Evolutionary conservation across 1,140 invertebrate genomes (phyloP), one percentile per base, ranked within the genome.

Genomic region (Drosophila ercepeae): DNA sequence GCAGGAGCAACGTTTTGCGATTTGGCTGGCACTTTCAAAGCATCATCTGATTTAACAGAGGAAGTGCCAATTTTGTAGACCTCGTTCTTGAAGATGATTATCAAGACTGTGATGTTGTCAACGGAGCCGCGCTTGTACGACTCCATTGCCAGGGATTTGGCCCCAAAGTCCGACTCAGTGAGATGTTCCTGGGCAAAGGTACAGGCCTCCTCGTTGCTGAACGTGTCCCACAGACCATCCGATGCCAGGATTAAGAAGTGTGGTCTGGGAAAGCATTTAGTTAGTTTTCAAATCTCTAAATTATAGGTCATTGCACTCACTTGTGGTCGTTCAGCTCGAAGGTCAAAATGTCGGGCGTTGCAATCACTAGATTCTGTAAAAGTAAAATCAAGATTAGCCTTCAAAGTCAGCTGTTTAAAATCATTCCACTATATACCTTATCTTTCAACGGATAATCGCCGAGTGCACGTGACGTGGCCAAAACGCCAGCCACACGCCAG

Each of bases 391-490:
- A 29, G 16, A 34, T 49, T 61, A 60, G 39, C 4, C 5, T 2
- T 1, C 3, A 25, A 53, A 19, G 13, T 36, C 34, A 45, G 34
- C 13, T 45, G 18, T 58, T 58, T 55, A 51, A 36, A 14, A 34
- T 42, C 36, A 32, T 53, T 19, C 14, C 55, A 41, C 44, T 14
- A 7, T 16, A 2, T 67, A 81, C 81, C 82, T 84, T 90, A 84
- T 98, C 97, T 93, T 99, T 99, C 1, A 99, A 92, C 21, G 97
- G 97, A 92, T 98, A 98, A 92, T 99, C 98, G 19, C 98, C 98
- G 54, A 98, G 93, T 1, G 98, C 98, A 81, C 98, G 93, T 9
- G 98, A 99, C 27, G 98, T 99, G 2, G 98, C 98, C 68, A 99
- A 93, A 65, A 99, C 97, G 9, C 98, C 98, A 50, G 97, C 97